Evolutionary conservation across 2,888 invertebrate genomes (phyloP), one percentile per base, ranked within the genome.

Genomic region (Callyntrura sp.): DNA sequence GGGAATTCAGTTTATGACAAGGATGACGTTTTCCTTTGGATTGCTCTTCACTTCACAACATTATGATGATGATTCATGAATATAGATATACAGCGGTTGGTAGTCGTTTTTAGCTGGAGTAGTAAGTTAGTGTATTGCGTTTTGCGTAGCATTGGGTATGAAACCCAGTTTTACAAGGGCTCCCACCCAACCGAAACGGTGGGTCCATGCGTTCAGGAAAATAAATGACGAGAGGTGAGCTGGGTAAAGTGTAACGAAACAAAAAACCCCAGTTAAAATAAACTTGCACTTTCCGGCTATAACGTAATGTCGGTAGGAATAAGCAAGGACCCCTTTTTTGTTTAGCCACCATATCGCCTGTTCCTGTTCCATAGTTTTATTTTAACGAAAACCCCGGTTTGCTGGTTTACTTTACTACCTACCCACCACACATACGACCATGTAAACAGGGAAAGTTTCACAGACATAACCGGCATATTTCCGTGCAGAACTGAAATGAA

Each of bases 1-100:
- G 79, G 78, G 86, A 86, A 86, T 86, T 68, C 78, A 86, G 78
- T 86, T 78, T 86, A 86, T 86, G 78, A 86, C 86, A 68, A 79
- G 20, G 12, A 65, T 78, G 86, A 78, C 86, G 65, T 86, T 86
- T 55, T 76, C 85, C 76, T 85, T 73, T 73, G 76, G 60, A 85
- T 84, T 51, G 51, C 48, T 70, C 84, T 70, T 78, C 55, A 78
- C 83, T 55, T 70, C 43, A 11, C 45, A 4, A 70, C 45, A 35
- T 23, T 62, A 35, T 43, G 51, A 83, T 51, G 25, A 65, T 82
- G 48, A 17, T 68, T 14, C 43, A 20, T 65, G 25, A 48, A 23
- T 20, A 48, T 48, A 45, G 48, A 11, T 17, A 73, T 8, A 65
- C 0, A 62, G 11, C n/a, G 17, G 62, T 17, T 14, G 28, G 65